phyloP scores from a whole-genome alignment of 2,797 vertebrate species.

The Macropus fuliginosus region DNA sequence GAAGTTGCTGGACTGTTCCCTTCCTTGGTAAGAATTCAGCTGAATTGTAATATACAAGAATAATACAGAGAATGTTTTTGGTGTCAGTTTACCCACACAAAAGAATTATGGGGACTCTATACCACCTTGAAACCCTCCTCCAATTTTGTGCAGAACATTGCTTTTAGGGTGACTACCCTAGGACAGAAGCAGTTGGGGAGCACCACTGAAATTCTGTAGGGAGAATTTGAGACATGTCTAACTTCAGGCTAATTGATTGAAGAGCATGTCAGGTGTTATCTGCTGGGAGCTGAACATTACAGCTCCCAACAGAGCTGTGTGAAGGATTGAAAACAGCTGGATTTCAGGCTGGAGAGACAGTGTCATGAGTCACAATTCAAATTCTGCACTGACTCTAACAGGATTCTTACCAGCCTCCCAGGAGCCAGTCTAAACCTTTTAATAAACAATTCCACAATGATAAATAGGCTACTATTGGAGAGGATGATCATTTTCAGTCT shows the following conservation, averaged over 20 bases:
- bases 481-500: neutral
- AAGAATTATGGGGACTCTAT: neutral
- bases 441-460: neutral
- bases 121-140: neutral
- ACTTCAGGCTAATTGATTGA: neutral
- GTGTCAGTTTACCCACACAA: neutral
- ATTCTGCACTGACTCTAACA: neutral
- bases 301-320: neutral
- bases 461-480: conserved; percentile 5
- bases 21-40: neutral
- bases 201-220: neutral
- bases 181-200: neutral
- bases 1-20: neutral
- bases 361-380: neutral
- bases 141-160: neutral
- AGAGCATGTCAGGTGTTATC: conserved; percentile 3
- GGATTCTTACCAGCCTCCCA: neutral
- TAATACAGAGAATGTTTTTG: neutral
- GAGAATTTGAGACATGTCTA: neutral
- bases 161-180: neutral
- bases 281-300: neutral
- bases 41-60: neutral
- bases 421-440: neutral
- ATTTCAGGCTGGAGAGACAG: neutral
- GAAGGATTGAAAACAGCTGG: neutral